phyloP scores from a whole-genome alignment of 64 coral and sea anemone species.

The Stichodactyla mertensii region DNA sequence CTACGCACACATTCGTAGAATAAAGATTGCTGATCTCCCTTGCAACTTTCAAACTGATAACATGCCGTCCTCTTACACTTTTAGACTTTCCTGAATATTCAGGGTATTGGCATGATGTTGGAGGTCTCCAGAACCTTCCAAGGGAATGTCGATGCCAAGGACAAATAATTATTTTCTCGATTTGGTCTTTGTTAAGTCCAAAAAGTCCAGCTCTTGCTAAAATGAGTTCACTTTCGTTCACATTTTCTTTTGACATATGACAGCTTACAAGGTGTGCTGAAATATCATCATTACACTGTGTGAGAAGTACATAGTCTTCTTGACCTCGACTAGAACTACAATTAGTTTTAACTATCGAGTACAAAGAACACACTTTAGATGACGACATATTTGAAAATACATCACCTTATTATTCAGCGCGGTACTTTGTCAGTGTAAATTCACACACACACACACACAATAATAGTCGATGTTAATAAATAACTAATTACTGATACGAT shows the following conservation, averaged over 20 bases:
- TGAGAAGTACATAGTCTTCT: background rate
- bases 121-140: constrained; percentile 37
- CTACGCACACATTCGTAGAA: no score
- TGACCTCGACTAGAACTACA: background rate
- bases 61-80: no score
- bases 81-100: constrained; percentile 16
- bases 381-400: no score
- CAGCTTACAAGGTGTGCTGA: constrained; percentile 34
- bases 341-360: no score
- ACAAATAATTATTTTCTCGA: constrained; percentile 12
- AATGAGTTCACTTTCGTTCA: constrained; percentile 30
- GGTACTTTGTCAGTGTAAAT: no score
- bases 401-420: no score
- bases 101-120: constrained; percentile 47
- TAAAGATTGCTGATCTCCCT: no score
- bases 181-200: background rate
- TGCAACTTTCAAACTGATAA: no score
- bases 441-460: no score
- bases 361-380: no score
- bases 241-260: constrained; percentile 19
- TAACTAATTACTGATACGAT: no score
- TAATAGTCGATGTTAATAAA: no score
- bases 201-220: constrained; percentile 32
- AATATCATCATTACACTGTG: constrained; percentile 30
- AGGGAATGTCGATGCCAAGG: constrained; percentile 19